A percentile compares a stretch with the other conserved stretches of the same genome.
Evolutionary conservation across 2,888 invertebrate genomes (phyloP).

Genomic region (Toxonevra muliebris): DNA sequence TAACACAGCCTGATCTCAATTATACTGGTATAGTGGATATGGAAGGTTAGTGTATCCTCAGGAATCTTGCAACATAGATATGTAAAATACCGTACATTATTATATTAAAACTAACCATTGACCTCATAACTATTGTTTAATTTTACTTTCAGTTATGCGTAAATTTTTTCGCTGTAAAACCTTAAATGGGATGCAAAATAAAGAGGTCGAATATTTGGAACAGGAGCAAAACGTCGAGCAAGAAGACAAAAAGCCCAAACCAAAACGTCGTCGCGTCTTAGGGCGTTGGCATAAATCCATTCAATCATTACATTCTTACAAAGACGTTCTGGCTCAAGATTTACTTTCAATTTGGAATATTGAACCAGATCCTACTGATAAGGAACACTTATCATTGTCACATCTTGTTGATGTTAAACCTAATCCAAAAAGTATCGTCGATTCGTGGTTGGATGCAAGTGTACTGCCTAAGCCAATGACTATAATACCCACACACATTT

Average conservation of each 20-base stretch:
- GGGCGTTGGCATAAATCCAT: slow-evolving; percentile 52
- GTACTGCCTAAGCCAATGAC: slow-evolving; percentile 1
- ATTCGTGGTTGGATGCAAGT: slow-evolving; percentile 34
- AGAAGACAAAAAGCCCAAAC: not conserved
- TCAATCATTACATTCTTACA: slow-evolving; percentile 42
- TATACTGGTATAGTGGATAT: slow-evolving; percentile 48
- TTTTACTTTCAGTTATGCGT: slow-evolving; percentile 37
- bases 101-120: not conserved
- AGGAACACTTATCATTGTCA: slow-evolving; percentile 2
- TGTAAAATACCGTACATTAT: not conserved
- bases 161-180: slow-evolving; percentile 49
- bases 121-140: too few relatives aligned
- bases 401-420: slow-evolving; percentile 19
- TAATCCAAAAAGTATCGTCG: slow-evolving; percentile 33
- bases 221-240: slow-evolving; percentile 14
- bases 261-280: slow-evolving; percentile 20
- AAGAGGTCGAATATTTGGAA: slow-evolving; percentile 25
- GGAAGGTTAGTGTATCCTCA: slow-evolving; percentile 39
- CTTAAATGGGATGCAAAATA: slow-evolving; percentile 19
- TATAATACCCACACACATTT: not conserved
- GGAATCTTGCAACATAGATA: not conserved
- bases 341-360: slow-evolving; percentile 52
- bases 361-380: slow-evolving; percentile 41
- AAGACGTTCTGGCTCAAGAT: slow-evolving; percentile 49
- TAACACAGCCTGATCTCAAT: slow-evolving; percentile 35